These are phyloP conservation scores for Eulimnadia texana DNA, from an alignment of 1,140 invertebrate genomes.

Conservation along the genomic window DNA sequence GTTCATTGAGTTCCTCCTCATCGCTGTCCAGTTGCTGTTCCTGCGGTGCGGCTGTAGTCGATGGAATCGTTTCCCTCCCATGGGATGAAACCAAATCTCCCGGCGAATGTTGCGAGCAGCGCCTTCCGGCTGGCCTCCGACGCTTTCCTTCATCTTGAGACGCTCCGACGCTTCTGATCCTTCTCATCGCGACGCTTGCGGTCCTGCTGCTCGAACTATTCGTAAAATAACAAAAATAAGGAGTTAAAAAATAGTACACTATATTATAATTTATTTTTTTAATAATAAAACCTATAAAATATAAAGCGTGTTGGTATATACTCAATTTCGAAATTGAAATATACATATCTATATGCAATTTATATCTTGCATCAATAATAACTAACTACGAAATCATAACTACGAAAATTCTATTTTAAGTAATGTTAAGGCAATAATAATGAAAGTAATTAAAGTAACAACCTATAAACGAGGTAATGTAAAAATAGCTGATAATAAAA, in stretches of 20 bases:
- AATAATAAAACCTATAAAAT: constrained; percentile 24
- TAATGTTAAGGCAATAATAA: too few species aligned
- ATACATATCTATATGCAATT: too few species aligned
- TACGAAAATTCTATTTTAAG: too few species aligned
- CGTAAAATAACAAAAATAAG: constrained; percentile 9
- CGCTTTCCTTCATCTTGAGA: constrained; percentile 41
- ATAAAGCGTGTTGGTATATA: too few species aligned
- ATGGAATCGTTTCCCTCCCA: constrained; percentile 44
- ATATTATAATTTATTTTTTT: not conserved
- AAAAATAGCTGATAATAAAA: not conserved
- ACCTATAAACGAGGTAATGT: too few species aligned
- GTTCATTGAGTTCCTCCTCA: constrained; percentile 47
- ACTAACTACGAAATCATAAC: too few species aligned
- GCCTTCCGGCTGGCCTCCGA: constrained; percentile 28
- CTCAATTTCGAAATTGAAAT: too few species aligned
- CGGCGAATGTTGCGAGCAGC: constrained; percentile 28
- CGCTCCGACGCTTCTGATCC: constrained; percentile 25
- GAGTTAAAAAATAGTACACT: not conserved
- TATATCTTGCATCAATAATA: too few species aligned
- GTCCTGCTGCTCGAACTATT: constrained; percentile 62
- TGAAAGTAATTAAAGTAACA: too few species aligned
- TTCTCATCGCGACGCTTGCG: constrained; percentile 50
- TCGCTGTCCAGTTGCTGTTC: constrained; percentile 26
- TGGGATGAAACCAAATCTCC: constrained; percentile 70
- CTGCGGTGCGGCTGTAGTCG: constrained; percentile 41